Evolutionary conservation across 2,113 vertebrate genomes (phyloP).

Genomic region (Riparia riparia): DNA sequence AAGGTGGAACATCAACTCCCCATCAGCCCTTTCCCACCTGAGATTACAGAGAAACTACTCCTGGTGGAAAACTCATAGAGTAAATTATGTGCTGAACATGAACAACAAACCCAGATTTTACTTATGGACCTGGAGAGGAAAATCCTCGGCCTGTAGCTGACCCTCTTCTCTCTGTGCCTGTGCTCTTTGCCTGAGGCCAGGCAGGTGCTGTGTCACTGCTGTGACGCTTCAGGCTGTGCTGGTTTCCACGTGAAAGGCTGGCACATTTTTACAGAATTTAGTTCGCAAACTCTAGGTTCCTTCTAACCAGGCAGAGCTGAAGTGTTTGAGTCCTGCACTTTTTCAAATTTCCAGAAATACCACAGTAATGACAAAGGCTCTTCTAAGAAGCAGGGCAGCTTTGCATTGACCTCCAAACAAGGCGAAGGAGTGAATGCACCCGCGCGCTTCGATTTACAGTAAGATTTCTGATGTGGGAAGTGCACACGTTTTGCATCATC

Average conservation of each 20-base stretch:
- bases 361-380: neutral
- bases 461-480: neutral
- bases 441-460: neutral
- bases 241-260: neutral
- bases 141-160: neutral
- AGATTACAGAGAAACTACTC: neutral
- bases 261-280: neutral
- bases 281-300: neutral
- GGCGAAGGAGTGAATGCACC: neutral
- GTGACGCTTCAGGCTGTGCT: neutral
- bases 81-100: neutral
- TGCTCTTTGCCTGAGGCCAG: neutral
- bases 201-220: neutral
- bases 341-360: neutral
- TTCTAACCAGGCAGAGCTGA: neutral
- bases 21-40: neutral
- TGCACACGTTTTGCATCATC: neutral
- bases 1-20: neutral
- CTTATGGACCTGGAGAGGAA: neutral
- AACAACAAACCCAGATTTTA: neutral
- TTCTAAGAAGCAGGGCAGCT: slow-evolving; percentile 3
- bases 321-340: neutral
- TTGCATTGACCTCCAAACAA: neutral
- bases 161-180: neutral
- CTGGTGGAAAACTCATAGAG: neutral